These are phyloP conservation scores for Cairina moschata DNA, from an alignment of 2,113 vertebrate genomes.

Conservation along the genomic window DNA sequence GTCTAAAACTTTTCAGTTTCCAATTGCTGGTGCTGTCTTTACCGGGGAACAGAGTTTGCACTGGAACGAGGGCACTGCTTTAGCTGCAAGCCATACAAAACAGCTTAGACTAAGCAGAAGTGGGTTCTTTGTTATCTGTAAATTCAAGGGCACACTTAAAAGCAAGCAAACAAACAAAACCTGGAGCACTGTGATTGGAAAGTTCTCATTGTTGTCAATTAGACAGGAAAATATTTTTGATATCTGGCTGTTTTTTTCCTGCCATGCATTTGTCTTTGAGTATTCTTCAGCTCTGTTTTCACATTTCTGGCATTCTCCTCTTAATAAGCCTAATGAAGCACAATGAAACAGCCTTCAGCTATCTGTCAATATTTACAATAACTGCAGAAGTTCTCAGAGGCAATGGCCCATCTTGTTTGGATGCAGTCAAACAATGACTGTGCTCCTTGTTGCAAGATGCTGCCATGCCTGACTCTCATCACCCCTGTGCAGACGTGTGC, in stretches of 20 bases:
- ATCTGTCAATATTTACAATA: background rate
- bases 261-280: background rate
- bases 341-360: background rate
- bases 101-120: background rate
- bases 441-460: background rate
- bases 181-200: background rate
- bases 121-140: background rate
- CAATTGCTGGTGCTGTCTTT: background rate
- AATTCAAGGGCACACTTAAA: background rate
- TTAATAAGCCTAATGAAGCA: background rate
- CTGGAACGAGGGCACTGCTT: background rate
- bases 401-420: background rate
- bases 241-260: background rate
- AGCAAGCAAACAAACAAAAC: background rate
- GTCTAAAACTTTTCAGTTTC: background rate
- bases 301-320: background rate
- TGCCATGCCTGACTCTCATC: background rate
- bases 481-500: background rate
- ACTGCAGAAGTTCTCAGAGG: background rate
- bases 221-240: background rate
- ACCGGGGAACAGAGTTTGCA: background rate
- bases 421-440: background rate
- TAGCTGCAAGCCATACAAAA: background rate
- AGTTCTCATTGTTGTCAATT: background rate
- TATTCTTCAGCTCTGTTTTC: background rate